Evolutionary conservation across 2,797 vertebrate species (phyloP).

Genomic region (Oreochromis mossambicus): DNA sequence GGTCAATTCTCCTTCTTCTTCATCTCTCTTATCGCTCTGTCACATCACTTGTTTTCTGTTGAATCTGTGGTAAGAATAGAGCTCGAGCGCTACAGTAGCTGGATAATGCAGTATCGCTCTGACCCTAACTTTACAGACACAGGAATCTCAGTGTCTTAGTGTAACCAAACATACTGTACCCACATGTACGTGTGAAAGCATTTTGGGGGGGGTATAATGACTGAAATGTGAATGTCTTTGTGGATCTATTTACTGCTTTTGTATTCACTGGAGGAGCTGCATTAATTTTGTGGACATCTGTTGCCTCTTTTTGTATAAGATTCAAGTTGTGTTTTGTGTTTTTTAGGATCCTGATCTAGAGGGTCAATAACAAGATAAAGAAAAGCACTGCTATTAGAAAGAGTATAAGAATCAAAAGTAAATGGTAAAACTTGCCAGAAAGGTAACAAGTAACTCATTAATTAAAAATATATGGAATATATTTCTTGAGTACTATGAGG

Average conservation of each 20-base stretch:
- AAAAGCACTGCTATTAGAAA: background rate
- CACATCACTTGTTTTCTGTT: conserved; percentile 36
- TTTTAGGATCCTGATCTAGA: background rate
- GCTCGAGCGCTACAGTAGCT: background rate
- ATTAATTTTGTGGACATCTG: background rate
- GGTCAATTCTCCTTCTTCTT: conserved; percentile 57
- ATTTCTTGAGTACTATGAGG: background rate
- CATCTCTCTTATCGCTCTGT: conserved; percentile 39
- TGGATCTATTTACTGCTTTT: background rate
- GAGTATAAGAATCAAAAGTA: background rate
- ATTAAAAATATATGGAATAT: background rate
- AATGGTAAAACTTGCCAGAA: background rate
- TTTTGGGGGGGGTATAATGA: background rate
- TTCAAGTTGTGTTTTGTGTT: background rate
- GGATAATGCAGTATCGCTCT: background rate
- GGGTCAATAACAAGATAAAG: background rate
- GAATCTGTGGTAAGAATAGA: conserved; percentile 5
- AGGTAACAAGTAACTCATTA: background rate
- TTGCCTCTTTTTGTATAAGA: background rate
- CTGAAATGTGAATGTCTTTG: background rate
- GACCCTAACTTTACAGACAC: background rate
- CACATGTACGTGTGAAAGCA: background rate
- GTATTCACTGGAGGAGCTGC: background rate
- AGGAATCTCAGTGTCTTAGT: background rate
- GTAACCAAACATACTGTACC: background rate